Conservation (phyloP, 2,113 vertebrate genomes). For the Rhinopomastus cyanomelas region DNA sequence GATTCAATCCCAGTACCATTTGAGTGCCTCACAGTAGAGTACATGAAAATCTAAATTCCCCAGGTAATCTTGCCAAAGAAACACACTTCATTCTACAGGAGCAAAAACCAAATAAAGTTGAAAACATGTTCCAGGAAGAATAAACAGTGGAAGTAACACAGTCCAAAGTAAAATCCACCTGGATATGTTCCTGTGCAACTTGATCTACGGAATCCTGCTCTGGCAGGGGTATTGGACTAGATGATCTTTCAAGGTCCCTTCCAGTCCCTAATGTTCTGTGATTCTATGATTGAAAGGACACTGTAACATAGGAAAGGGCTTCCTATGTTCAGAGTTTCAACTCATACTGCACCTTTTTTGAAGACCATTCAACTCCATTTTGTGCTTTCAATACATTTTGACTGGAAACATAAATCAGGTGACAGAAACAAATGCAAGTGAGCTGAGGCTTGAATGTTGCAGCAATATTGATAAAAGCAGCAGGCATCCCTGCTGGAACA, state of each 20-base stretch:
- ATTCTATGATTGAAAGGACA: too few species aligned
- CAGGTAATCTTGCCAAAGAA: not conserved
- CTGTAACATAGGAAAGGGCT: not conserved
- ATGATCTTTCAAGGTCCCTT: too few species aligned
- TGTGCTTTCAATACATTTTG: slow-evolving; percentile 22
- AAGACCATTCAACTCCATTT: not conserved
- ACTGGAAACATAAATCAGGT: slow-evolving; percentile 28
- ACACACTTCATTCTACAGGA: not conserved
- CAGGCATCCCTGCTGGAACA: not conserved
- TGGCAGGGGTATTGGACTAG: too few species aligned
- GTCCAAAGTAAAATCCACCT: too few species aligned
- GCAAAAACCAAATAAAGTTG: not conserved
- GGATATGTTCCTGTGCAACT: too few species aligned
- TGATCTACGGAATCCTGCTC: too few species aligned
- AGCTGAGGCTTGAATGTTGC: slow-evolving; percentile 9
- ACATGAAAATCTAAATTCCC: not conserved
- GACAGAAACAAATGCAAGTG: slow-evolving; percentile 23
- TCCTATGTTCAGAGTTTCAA: not conserved
- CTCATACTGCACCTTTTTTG: not conserved
- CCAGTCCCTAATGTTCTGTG: too few species aligned
- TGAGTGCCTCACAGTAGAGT: not conserved
- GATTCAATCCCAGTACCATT: too few species aligned
- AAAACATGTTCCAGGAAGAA: not conserved
- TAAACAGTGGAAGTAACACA: not conserved
- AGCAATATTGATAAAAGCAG: slow-evolving; percentile 30